Conservation (phyloP, 2,113 vertebrate species). For the Neodon shergylaensis region DNA sequence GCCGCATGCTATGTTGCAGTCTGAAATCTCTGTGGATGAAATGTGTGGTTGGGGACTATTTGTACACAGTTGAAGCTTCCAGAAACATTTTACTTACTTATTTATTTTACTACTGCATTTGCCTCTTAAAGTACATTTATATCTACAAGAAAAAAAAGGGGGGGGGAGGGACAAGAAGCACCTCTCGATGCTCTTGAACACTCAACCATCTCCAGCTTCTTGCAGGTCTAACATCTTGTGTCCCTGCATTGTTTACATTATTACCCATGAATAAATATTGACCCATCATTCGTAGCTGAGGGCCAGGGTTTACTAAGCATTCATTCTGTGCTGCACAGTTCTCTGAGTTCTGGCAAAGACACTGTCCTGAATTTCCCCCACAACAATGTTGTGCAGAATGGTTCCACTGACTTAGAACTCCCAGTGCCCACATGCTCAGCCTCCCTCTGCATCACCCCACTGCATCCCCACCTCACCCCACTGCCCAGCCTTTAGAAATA, state of each 20-base stretch:
- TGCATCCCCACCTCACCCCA: too few species aligned
- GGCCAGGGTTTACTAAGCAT: neutral
- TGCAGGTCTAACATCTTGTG: neutral
- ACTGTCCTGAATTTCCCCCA: neutral
- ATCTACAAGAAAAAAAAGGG: neutral
- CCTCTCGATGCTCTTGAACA: neutral
- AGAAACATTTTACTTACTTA: neutral
- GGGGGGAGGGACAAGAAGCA: neutral
- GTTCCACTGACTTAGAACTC: neutral
- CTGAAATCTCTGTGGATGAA: neutral
- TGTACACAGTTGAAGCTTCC: neutral
- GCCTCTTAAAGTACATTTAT: neutral
- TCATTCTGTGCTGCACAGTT: neutral
- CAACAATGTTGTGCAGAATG: neutral
- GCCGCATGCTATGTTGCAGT: neutral
- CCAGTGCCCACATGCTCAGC: neutral
- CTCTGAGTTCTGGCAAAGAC: neutral
- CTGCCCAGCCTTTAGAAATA: neutral
- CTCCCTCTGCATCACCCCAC: neutral
- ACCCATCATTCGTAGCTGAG: neutral
- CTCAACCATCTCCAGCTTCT: neutral
- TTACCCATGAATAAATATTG: neutral
- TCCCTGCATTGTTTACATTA: neutral
- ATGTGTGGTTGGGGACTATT: neutral
- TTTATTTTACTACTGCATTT: neutral